phyloP scores from a whole-genome alignment of 2,797 vertebrate species.

The Takifugu rubripes region DNA sequence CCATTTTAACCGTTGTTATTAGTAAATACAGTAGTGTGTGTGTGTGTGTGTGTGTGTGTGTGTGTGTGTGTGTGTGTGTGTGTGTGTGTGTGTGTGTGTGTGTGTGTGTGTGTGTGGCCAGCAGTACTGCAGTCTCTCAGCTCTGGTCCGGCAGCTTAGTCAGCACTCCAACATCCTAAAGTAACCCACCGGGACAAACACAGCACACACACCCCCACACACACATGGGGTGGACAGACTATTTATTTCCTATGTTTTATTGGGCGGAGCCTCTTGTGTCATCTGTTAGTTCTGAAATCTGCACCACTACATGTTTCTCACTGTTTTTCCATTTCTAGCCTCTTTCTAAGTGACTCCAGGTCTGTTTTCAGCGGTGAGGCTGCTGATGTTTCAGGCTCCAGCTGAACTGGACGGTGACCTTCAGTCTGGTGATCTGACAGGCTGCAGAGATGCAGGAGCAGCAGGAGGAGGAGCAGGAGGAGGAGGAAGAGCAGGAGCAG shows the following conservation, averaged over 20 bases:
- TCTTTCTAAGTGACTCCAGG: too few relatives aligned
- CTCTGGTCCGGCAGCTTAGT: conserved; percentile 62
- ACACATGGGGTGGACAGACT: neutral
- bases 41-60: neutral
- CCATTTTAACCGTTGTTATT: too few relatives aligned
- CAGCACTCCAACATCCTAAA: conserved; percentile 59
- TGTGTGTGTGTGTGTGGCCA: conserved; percentile 19
- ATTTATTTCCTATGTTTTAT: too few relatives aligned
- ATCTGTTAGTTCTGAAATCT: conserved; percentile 1
- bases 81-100: neutral
- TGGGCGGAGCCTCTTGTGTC: conserved; percentile 2
- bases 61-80: conserved; percentile 1
- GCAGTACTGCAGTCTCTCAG: conserved; percentile 73
- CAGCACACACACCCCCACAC: conserved; percentile 10
- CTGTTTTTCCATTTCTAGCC: too few relatives aligned
- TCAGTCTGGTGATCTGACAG: neutral
- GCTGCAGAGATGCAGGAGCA: too few relatives aligned
- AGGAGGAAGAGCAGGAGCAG: too few relatives aligned
- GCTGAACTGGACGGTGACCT: too few relatives aligned
- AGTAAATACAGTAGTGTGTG: neutral
- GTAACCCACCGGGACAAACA: conserved; percentile 28
- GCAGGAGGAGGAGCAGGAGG: too few relatives aligned
- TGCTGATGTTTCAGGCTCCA: too few relatives aligned
- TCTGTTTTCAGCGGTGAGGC: too few relatives aligned
- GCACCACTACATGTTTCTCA: too few relatives aligned